These are phyloP conservation scores for Globia sparganii DNA, from an alignment of 2,888 invertebrate genomes.

Conservation along the genomic window DNA sequence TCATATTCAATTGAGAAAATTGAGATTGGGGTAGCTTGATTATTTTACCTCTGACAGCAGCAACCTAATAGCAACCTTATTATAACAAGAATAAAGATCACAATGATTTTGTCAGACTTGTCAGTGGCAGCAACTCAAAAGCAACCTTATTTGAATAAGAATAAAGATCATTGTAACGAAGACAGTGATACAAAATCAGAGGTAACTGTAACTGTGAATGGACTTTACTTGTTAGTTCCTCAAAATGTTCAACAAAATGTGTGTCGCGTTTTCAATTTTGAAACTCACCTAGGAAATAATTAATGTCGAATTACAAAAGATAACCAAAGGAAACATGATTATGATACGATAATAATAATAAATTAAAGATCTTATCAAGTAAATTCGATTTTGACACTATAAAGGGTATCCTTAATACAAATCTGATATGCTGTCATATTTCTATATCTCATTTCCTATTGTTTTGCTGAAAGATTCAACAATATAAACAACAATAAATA, in stretches of 20 bases:
- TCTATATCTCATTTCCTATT: not conserved
- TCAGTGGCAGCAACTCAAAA: not conserved
- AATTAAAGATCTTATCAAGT: conserved; percentile 10
- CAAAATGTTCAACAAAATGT: not conserved
- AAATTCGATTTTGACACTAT: not conserved
- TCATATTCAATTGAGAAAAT: too few relatives aligned
- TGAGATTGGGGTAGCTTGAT: too few relatives aligned
- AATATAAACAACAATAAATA: not conserved
- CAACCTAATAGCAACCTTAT: not conserved
- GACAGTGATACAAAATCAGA: not conserved
- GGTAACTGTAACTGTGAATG: not conserved
- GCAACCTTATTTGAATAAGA: not conserved
- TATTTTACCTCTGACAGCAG: not conserved
- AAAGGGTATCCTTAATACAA: not conserved
- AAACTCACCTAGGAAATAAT: not conserved
- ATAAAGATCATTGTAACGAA: not conserved
- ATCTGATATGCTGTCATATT: too few relatives aligned
- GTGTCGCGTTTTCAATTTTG: not conserved
- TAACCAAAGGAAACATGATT: conserved; percentile 13
- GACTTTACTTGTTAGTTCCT: not conserved
- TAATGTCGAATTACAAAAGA: not conserved
- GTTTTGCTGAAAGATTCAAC: not conserved
- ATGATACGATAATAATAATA: not conserved
- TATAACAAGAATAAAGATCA: not conserved
- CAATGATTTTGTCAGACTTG: not conserved